These are phyloP conservation scores for Varanus komodoensis DNA, from an alignment of 2,113 vertebrate genomes.

Conservation along the genomic window DNA sequence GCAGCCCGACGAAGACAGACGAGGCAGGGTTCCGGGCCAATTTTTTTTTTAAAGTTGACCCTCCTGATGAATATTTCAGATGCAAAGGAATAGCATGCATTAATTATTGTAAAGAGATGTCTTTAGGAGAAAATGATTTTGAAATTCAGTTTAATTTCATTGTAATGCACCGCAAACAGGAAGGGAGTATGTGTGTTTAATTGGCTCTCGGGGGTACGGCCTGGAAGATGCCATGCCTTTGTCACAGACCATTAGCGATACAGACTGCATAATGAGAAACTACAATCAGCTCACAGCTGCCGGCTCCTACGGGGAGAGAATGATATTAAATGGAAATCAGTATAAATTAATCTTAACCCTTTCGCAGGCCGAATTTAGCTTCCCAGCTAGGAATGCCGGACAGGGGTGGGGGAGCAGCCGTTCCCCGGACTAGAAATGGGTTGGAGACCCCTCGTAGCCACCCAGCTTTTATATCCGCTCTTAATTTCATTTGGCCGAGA, in stretches of 20 bases:
- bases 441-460: not conserved
- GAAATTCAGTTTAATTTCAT: constrained; percentile 82
- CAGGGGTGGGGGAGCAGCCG: not conserved
- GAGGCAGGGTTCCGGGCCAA: constrained; percentile 24
- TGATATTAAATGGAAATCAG: constrained; percentile 81
- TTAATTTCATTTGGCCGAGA: not conserved
- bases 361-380: constrained; percentile 54
- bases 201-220: constrained; percentile 92
- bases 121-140: constrained; percentile 81
- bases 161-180: constrained; percentile 78
- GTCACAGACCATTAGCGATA: constrained; percentile 95
- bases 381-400: not conserved
- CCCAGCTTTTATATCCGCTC: too few species aligned
- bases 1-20: not conserved
- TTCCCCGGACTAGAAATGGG: not conserved
- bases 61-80: constrained; percentile 70
- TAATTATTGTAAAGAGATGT: constrained; percentile 82
- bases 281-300: constrained; percentile 90
- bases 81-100: constrained; percentile 74
- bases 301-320: constrained; percentile 76
- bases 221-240: constrained; percentile 88
- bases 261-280: constrained; percentile 89
- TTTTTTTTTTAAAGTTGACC: constrained; percentile 36
- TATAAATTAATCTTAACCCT: constrained; percentile 81
- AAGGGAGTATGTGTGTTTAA: constrained; percentile 84